Conservation (phyloP, 1,140 invertebrate species). For the Papilio polyxenes region DNA sequence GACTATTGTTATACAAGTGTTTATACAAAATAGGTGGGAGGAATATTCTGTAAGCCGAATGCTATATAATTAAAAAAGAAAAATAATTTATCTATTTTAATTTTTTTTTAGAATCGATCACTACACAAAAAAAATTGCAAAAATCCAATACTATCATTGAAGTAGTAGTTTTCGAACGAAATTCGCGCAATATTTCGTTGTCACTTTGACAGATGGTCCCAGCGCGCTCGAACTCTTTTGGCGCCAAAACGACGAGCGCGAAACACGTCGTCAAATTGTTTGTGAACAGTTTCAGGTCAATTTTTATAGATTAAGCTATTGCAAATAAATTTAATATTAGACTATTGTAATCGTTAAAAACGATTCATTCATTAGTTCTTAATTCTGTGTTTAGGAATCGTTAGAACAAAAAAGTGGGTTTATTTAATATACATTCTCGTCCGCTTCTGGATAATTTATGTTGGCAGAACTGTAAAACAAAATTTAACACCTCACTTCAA, state of each 20-base stretch:
- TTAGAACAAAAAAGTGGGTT: neutral
- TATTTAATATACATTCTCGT: neutral
- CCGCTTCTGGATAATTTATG: neutral
- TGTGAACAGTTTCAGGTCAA: slow-evolving; percentile 24
- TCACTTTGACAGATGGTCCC: slow-evolving; percentile 22
- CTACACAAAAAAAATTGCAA: neutral
- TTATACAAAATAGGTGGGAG: neutral
- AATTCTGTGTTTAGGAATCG: neutral
- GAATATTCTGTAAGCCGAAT: neutral
- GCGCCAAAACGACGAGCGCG: slow-evolving; percentile 16
- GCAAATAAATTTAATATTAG: neutral
- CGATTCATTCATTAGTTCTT: neutral
- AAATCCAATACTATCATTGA: slow-evolving; percentile 7
- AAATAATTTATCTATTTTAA: too few relatives aligned
- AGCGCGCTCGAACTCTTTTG: slow-evolving; percentile 18
- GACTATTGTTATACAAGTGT: neutral
- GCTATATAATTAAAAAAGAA: too few relatives aligned
- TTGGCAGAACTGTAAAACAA: neutral
- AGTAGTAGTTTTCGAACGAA: slow-evolving; percentile 4
- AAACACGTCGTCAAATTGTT: slow-evolving; percentile 22
- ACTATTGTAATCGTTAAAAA: neutral
- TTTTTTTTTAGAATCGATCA: too few relatives aligned
- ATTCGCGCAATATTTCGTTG: slow-evolving; percentile 2
- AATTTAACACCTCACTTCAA: neutral
- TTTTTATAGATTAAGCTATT: neutral